Evolutionary conservation across 2,113 vertebrate genomes (phyloP).

Genomic region (Podarcis cretensis): DNA sequence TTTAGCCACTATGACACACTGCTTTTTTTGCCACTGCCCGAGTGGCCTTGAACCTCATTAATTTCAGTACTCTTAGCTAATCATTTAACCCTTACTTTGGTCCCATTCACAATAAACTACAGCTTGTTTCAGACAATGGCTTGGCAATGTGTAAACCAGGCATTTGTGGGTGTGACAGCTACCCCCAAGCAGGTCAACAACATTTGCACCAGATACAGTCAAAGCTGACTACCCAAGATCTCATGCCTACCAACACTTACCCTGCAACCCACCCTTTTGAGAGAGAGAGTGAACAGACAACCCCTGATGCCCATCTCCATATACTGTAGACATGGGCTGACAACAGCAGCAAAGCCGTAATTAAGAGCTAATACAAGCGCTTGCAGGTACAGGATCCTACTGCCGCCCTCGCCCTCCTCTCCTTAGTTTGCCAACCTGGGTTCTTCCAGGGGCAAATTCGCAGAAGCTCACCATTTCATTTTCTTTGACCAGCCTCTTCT

Average conservation of each 20-base stretch:
- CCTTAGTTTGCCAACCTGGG: too few species aligned
- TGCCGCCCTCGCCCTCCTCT: too few species aligned
- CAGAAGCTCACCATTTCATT: slow-evolving; percentile 76
- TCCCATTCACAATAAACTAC: too few species aligned
- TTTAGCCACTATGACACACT: not conserved
- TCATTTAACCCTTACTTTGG: not conserved
- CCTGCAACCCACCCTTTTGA: not conserved
- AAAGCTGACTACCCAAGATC: not conserved
- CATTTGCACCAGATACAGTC: too few species aligned
- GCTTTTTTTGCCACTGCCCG: not conserved
- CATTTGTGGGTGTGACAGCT: not conserved
- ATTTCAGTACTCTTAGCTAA: not conserved
- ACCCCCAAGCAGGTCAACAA: not conserved
- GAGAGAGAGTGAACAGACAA: not conserved
- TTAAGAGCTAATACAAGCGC: not conserved
- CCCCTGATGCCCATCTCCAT: not conserved
- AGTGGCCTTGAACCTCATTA: not conserved
- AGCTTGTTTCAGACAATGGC: too few species aligned
- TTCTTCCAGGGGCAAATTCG: too few species aligned
- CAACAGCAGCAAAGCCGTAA: not conserved
- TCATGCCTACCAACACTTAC: not conserved
- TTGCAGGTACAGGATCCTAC: not conserved
- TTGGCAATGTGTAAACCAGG: too few species aligned
- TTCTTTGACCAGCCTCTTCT: slow-evolving; percentile 63
- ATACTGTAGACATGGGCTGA: not conserved